Base-by-base conservation (phyloP, 1,140 invertebrate genomes). In the Sipha flava region DNA sequence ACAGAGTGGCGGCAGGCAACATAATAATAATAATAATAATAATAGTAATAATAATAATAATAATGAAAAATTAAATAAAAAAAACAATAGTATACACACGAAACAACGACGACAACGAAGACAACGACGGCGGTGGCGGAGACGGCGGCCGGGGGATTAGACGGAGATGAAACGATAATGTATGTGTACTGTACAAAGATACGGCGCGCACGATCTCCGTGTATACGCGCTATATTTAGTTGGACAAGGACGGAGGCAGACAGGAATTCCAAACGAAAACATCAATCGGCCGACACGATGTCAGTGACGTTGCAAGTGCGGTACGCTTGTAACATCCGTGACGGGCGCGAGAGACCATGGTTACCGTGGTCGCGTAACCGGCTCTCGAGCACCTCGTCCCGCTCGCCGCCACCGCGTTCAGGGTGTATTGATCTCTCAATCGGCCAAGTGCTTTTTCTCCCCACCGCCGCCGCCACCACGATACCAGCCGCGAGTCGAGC, bases 361-460 rank as follows among this genome's bases (percentile, higher is more conserved):
- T 77, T 37, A 77, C 73, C 52, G 23, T 29, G 70, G 34, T 77
- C 31, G 31, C 21, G 37, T 21, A 12, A 18, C 45, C 72, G 68
- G 23, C 45, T 75, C 45, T 21, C 49, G 72, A 29, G 14, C 64
- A 40, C 34, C 64, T n/a, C 43, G 21, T 26, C 43, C 45, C n/a
- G 16, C 29, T 49, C 6, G 31, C 47, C 70, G 43, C 47, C 70
- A n/a, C n/a, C 29, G 26, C 47, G 21, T 47, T 26, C 49, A 40
- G 52, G 49, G 73, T 57, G 49, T 77, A 77, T 77, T 77, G 73
- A 77, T 77, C 73, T 77, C 73, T 77, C 73, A 57, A 59, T 77
- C 49, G 34, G 49, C 72, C 23, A 37, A 75, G 45, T 54, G n/a
- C 72, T 49, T 75, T 37, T 75, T 54, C 29, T 29, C 43, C 45